Evolutionary conservation across 2,797 vertebrate species (phyloP).

Genomic region (Nasua narica): DNA sequence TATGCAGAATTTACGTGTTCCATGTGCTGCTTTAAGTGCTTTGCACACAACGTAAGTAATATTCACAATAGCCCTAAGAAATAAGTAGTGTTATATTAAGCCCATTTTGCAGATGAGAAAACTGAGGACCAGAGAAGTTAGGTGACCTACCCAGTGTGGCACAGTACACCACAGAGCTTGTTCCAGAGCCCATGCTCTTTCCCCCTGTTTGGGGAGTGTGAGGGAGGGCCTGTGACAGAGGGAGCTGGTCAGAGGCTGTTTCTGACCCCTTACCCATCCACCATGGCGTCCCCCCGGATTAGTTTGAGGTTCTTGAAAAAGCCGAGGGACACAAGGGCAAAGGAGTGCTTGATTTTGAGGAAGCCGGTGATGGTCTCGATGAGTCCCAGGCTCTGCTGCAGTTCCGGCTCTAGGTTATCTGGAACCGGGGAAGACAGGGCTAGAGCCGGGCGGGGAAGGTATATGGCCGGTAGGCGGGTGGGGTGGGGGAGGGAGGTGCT

Average conservation of each 20-base stretch:
- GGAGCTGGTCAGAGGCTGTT: neutral
- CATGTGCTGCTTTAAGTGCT: neutral
- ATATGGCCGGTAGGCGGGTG: neutral
- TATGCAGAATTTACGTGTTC: neutral
- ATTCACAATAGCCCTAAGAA: neutral
- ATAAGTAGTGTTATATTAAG: neutral
- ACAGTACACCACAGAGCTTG: neutral
- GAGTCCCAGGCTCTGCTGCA: slow-evolving; percentile 84
- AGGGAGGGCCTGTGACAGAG: neutral
- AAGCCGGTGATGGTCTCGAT: slow-evolving; percentile 88
- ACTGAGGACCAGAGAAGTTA: neutral
- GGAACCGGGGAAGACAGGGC: neutral
- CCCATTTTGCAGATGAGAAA: neutral
- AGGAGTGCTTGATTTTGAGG: slow-evolving; percentile 89
- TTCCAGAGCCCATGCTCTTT: neutral
- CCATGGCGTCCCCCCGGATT: slow-evolving; percentile 86
- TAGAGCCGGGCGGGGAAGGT: neutral
- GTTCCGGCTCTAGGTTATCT: slow-evolving; percentile 84
- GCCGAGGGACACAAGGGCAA: slow-evolving; percentile 84
- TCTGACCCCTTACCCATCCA: slow-evolving; percentile 83
- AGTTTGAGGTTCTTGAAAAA: slow-evolving; percentile 88
- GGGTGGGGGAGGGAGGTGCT: neutral
- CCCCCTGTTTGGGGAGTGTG: neutral
- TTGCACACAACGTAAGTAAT: neutral
- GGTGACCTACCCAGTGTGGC: neutral